Evolutionary conservation across 2,888 invertebrate species (phyloP), one percentile per base, ranked within the genome.

Genomic region (Sepiola atlantica): DNA sequence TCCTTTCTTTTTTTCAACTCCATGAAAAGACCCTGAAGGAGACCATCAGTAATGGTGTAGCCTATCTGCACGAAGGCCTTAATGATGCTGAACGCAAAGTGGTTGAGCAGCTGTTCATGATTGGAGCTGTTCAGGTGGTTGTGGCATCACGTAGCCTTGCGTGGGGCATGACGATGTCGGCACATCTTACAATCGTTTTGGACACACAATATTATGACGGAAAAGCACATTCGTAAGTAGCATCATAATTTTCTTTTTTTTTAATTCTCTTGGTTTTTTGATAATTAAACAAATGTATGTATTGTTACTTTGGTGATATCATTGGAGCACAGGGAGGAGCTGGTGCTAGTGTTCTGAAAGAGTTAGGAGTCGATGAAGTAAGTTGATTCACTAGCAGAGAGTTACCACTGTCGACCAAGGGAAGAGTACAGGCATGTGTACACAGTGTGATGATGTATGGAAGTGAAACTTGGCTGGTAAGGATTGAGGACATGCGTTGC

Each of bases 11-110:
- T 90, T 16, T n/a, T 18, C 32, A n/a, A 94, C 90, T 55, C 61
- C 6, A 35, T 45, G 45, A 45, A n/a, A 97, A 98, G 98, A 99
- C 98, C 95, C 97, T 99, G 94, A 98, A 98, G 95, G 99, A 99
- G 97, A 99, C 99, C 0, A 97, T 99, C 0, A 98, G 98, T 0
- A 99, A 99, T 96, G 99, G 99, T 55, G 99, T 99, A 32, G 99
- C 99, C 0, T 99, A 99, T 97, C 98, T 99, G 94, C 99, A 99
- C 97, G 99, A 99, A 98, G 99, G 99, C 21, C 98, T 99, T 20
- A 98, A 98, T 6, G 97, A 98, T 0, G 98, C 98, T 93, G 99
- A 99, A 98, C 98, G 99, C 94, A 98, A 98, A 55, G 98, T 99
- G 94, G 99, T 99, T 21, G 99, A 99, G 96, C 98, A 99, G 97